These are phyloP conservation scores for Poecile atricapillus DNA, from an alignment of 2,113 vertebrate species.

Conservation along the genomic window DNA sequence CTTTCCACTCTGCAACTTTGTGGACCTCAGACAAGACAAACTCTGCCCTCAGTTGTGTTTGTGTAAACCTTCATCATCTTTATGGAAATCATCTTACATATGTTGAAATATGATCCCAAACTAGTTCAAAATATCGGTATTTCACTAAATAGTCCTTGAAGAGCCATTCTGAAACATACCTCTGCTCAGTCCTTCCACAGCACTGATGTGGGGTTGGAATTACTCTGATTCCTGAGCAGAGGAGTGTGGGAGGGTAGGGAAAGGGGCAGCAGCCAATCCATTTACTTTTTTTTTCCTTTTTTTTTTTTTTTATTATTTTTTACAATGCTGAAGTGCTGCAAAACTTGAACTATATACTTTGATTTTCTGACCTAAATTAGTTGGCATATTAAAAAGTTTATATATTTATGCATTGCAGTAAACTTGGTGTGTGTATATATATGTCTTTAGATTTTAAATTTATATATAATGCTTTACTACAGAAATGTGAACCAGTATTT, in stretches of 20 bases:
- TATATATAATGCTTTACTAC: slow-evolving; percentile 59
- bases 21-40: slow-evolving; percentile 45
- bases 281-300: slow-evolving; percentile 16
- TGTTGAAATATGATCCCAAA: neutral
- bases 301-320: slow-evolving; percentile 22
- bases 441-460: slow-evolving; percentile 58
- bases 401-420: slow-evolving; percentile 54
- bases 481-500: slow-evolving; percentile 59
- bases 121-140: neutral
- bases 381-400: slow-evolving; percentile 31
- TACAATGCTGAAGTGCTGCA: slow-evolving; percentile 55
- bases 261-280: slow-evolving; percentile 19
- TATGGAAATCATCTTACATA: neutral
- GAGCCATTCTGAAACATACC: neutral
- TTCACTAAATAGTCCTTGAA: neutral
- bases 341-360: slow-evolving; percentile 69
- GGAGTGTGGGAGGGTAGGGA: neutral
- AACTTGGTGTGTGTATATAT: slow-evolving; percentile 16
- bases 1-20: slow-evolving; percentile 32
- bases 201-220: neutral
- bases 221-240: neutral
- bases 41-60: slow-evolving; percentile 19
- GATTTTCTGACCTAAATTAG: slow-evolving; percentile 43
- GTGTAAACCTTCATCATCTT: neutral
- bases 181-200: neutral